Evolutionary conservation across 2,113 vertebrate species (phyloP), one percentile per base, ranked within the genome.

Genomic region (Machaerirhynchus nigripectus): DNA sequence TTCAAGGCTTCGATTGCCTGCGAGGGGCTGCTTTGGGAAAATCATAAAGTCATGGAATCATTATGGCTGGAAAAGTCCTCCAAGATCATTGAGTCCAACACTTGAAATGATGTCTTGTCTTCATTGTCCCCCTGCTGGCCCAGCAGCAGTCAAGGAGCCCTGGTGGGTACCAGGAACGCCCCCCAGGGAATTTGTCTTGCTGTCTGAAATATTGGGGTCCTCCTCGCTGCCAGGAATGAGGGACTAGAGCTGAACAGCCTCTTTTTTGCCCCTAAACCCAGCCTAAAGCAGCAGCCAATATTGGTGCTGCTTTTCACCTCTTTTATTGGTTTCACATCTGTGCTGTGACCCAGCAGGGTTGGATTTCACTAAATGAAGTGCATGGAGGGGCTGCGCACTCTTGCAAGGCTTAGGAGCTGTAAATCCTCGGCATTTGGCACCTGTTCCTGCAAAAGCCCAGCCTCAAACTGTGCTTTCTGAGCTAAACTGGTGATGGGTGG

Each of bases 401-500:
- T 4, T 13, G 6, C 17, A 67, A 44, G 37, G 50, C 27, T 14
- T 50, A 52, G 37, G 28, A 74, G 40, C 46, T 87, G 26, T 31
- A 22, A 75, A 75, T 46, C 35, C 9, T 3, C 5, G 21, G 26
- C 4, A 11, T 47, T 42, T 79, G 61, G 12, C 16, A n/a, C 6
- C 37, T 42, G 5, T 10, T 84, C 33, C 63, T 84, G 53, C 44
- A 87, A 52, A 94, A 56, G 3, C 15, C 40, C 17, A 6, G 3
- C 11, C 47, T 46, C 49, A 59, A 13, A n/a, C 1, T 31, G 24
- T 2, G 3, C 23, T 56, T 64, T 33, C 27, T 1, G 2, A 33
- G 56, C 50, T 18, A 5, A 50, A 13, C 0, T 0, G 0, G 20
- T 47, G 75, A 8, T 50, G 63, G 42, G 8, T 47, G 63, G 15